Percentiles rank a stretch among this genome's conserved stretches.
phyloP scores from a whole-genome alignment of 1,140 invertebrate species.

The Pinna nobilis region DNA sequence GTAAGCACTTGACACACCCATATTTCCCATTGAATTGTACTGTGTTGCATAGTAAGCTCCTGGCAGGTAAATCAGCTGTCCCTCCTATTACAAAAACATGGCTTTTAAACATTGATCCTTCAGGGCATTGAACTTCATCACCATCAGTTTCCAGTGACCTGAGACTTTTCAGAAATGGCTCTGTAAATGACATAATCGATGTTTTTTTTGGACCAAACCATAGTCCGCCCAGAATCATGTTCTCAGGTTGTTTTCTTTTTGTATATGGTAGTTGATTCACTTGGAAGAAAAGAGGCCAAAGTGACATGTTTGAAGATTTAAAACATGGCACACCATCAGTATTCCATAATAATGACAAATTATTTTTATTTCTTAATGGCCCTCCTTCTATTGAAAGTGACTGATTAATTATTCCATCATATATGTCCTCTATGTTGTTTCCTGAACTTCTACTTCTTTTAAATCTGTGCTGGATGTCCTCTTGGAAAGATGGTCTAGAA shows the following conservation, averaged over 20 bases:
- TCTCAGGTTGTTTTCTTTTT: conserved; percentile 1
- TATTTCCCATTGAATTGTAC: conserved; percentile 22
- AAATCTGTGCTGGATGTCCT: conserved; percentile 3
- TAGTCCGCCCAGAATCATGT: conserved; percentile 8
- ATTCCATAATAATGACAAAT: conserved; percentile 19
- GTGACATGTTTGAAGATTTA: conserved; percentile 20
- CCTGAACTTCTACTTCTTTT: not conserved
- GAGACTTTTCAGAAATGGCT: conserved; percentile 14
- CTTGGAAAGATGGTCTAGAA: not conserved
- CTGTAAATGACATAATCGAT: conserved; percentile 1
- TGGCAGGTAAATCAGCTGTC: not conserved
- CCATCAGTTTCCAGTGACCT: not conserved
- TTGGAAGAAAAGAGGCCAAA: conserved; percentile 26
- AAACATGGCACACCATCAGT: conserved; percentile 30
- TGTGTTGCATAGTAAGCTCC: conserved; percentile 1
- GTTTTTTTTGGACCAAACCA: conserved; percentile 22
- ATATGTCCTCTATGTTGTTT: conserved; percentile 10
- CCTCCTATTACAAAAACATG: not conserved
- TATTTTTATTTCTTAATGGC: conserved; percentile 1
- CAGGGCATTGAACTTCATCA: not conserved
- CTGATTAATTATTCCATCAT: conserved; percentile 10
- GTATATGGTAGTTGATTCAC: conserved; percentile 25
- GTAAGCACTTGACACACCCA: conserved; percentile 15
- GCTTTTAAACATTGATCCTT: not conserved
- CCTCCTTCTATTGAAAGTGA: not conserved